Conservation (phyloP, 1,140 invertebrate genomes). For the Temnothorax nylanderi region DNA sequence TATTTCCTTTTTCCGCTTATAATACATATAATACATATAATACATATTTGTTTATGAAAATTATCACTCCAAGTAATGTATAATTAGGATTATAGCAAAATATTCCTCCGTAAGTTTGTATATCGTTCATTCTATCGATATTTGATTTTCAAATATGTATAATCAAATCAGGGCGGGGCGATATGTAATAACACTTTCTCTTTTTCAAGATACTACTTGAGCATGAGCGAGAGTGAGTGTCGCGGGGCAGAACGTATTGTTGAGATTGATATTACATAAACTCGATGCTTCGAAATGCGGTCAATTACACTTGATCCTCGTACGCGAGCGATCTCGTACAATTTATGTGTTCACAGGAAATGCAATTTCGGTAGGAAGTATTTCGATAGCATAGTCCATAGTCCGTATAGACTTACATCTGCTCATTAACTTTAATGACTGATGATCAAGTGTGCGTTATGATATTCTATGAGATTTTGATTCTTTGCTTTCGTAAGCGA, state of each 20-base stretch:
- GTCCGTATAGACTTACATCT: neutral
- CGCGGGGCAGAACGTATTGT: slow-evolving; percentile 33
- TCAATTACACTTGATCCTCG: slow-evolving; percentile 45
- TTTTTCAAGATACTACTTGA: slow-evolving; percentile 51
- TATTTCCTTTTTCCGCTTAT: neutral
- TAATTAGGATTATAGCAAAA: neutral
- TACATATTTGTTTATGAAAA: neutral
- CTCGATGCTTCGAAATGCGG: slow-evolving; percentile 13
- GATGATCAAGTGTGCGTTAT: neutral
- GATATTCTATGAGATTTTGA: neutral
- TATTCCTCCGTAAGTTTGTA: neutral
- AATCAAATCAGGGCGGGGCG: slow-evolving; percentile 28
- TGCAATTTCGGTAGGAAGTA: slow-evolving; percentile 16
- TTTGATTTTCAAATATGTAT: slow-evolving; percentile 24
- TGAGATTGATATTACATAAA: slow-evolving; percentile 51
- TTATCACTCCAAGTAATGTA: neutral
- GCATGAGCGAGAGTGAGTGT: slow-evolving; percentile 27
- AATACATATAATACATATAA: too few species aligned
- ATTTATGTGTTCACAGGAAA: slow-evolving; percentile 27
- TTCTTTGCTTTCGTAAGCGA: neutral
- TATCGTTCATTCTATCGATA: neutral
- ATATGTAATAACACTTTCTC: slow-evolving; percentile 53
- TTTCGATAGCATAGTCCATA: neutral
- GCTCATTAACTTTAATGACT: slow-evolving; percentile 7
- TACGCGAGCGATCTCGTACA: slow-evolving; percentile 70